Evolutionary conservation across 2,113 vertebrate species (phyloP), one percentile per base, ranked within the genome.

Genomic region (Lutjanus erythropterus): DNA sequence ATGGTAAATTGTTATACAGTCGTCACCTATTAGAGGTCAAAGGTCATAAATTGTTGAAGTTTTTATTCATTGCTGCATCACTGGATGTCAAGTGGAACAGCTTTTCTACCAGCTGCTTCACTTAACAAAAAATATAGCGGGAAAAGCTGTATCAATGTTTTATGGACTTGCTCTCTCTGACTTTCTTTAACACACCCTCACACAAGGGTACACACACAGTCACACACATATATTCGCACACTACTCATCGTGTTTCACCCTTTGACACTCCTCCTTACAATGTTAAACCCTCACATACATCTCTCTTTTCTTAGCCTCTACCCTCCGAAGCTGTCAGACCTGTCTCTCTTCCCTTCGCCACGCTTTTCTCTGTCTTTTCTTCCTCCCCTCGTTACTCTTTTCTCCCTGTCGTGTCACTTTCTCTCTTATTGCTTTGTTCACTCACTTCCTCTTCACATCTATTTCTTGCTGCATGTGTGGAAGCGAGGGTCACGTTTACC

Each of bases 201-300:
- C 49, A 81, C 18, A 65, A 10, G 29, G 10, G 47, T 16, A 72
- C 39, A 18, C 60, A 72, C 37, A 37, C 33, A n/a, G 60, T 73
- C 47, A 67, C 25, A 39, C 37, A 18, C 52, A n/a, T 21, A 39
- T 27, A 23, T 60, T 75, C 50, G 10, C 33, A 55, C 50, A 37
- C 27, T 11, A 23, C 61, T 42, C 64, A 55, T 18, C 19, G 15
- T 71, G 39, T 67, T 74, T 85, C 72, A 79, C 78, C 79, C 82
- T 72, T 61, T 80, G 75, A 85, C 61, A 55, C 27, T 59, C 37
- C 42, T 73, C 65, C 74, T 66, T 64, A 29, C 44, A 31, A 31
- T 76, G 46, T 67, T 89, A 83, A 89, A 83, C 23, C 53, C 23
- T 62, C 73, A 69, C 75, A 68, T 53, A 58, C 76, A 33, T 68